A percentile compares a stretch with the other conserved stretches of the same genome.
Conservation (phyloP, 2,888 invertebrate genomes). For the Auanema sp. region DNA sequence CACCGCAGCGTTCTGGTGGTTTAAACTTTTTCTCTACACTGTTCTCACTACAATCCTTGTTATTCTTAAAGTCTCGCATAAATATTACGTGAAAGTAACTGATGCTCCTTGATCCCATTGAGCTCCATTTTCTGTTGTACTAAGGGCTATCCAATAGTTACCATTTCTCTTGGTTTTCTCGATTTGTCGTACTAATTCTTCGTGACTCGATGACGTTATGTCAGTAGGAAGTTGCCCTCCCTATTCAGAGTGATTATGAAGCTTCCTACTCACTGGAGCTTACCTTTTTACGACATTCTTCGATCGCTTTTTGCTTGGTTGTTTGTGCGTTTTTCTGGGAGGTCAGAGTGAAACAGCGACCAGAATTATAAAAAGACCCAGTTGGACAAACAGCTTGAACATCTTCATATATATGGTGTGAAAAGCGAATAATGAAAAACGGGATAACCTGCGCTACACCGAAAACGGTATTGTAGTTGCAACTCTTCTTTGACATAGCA, state of each 20-base stretch:
- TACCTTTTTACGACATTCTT: conserved; percentile 16
- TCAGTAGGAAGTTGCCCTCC: conserved; percentile 15
- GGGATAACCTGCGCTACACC: conserved; percentile 27
- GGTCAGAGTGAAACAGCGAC: conserved; percentile 32
- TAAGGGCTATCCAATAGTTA: conserved; percentile 19
- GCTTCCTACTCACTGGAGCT: not conserved
- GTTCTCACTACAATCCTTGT: no score
- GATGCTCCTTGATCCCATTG: conserved; percentile 18
- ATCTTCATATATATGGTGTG: conserved; percentile 9
- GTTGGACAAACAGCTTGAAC: conserved; percentile 20
- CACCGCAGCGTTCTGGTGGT: no score
- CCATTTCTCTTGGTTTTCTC: conserved; percentile 7
- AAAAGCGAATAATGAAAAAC: not conserved
- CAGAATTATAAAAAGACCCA: conserved; percentile 23
- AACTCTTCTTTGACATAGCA: conserved; percentile 32
- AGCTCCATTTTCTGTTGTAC: conserved; percentile 2
- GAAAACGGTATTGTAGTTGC: conserved; percentile 33
- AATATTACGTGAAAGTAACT: conserved; percentile 13
- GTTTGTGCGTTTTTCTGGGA: conserved; percentile 25
- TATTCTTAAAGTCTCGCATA: no score
- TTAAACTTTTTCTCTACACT: no score
- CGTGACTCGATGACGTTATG: conserved; percentile 1
- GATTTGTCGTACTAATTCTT: conserved; percentile 13
- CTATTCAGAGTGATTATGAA: no score
- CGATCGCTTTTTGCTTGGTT: conserved; percentile 22